These are phyloP conservation scores for Forbesichthys agassizii DNA, from an alignment of 2,113 vertebrate genomes.

Conservation along the genomic window DNA sequence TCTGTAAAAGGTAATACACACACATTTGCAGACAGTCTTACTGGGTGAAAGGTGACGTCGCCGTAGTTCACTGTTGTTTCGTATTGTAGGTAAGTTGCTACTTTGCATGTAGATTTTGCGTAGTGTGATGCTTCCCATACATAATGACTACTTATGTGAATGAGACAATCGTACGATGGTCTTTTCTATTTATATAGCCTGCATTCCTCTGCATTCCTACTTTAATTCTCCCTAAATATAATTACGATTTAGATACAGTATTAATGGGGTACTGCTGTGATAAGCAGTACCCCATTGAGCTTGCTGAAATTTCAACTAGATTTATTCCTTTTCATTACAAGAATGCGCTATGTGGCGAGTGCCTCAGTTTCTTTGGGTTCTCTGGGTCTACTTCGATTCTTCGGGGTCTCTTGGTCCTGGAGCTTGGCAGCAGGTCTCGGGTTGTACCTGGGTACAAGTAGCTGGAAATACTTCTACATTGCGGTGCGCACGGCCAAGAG, in stretches of 20 bases:
- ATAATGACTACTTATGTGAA: neutral
- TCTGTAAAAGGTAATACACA: neutral
- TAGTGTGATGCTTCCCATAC: neutral
- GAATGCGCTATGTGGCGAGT: constrained; percentile 78
- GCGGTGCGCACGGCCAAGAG: constrained; percentile 81
- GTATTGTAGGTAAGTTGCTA: constrained; percentile 59
- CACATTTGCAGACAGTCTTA: constrained; percentile 30
- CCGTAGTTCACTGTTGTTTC: constrained; percentile 23
- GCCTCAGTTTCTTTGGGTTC: constrained; percentile 76
- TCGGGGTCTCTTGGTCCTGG: constrained; percentile 88
- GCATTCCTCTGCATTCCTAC: too few relatives aligned
- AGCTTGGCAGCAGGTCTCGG: constrained; percentile 82
- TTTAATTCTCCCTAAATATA: too few relatives aligned
- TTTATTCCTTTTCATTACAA: constrained; percentile 1
- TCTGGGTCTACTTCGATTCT: constrained; percentile 78
- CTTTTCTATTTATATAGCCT: too few relatives aligned
- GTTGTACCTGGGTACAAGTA: constrained; percentile 83
- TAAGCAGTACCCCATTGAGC: too few relatives aligned
- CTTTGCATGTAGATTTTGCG: neutral
- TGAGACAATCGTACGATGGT: too few relatives aligned
- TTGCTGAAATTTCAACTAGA: too few relatives aligned
- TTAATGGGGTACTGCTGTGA: too few relatives aligned
- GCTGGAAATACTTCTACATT: constrained; percentile 88
- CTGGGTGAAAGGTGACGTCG: constrained; percentile 62
- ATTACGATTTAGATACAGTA: too few relatives aligned